phyloP scores from a whole-genome alignment of 2,113 vertebrate genomes.

The Delphinapterus leucas region DNA sequence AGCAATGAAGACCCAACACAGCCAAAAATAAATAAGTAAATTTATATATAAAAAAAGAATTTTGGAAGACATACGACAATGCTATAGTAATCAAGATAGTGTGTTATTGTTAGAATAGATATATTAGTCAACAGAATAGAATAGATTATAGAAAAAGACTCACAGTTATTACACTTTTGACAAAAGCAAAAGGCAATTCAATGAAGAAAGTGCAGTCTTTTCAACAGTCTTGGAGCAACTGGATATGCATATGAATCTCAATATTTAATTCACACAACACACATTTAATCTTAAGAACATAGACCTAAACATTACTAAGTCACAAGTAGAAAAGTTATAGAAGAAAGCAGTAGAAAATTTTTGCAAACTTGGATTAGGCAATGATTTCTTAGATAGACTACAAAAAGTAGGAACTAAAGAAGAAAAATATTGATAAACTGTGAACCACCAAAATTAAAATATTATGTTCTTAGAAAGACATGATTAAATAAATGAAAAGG shows the following conservation, averaged over 20 bases:
- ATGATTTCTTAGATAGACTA: not conserved
- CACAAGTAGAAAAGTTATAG: not conserved
- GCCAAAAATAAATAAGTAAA: no score
- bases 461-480: not conserved
- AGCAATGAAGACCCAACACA: no score
- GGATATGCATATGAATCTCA: not conserved
- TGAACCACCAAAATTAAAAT: not conserved
- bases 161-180: not conserved
- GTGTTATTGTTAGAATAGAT: no score
- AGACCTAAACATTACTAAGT: not conserved
- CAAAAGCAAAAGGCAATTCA: not conserved
- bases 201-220: not conserved
- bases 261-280: not conserved
- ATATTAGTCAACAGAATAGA: not conserved
- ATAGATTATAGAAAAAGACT: not conserved
- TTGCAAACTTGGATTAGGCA: not conserved
- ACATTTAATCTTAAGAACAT: not conserved
- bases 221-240: not conserved
- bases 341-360: not conserved
- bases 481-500: not conserved
- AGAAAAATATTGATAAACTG: not conserved
- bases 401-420: not conserved
- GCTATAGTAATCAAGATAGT: no score
- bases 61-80: no score
- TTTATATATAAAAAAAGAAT: no score